These are phyloP conservation scores for Alces alces DNA, from an alignment of 2,113 vertebrate genomes.

Conservation along the genomic window DNA sequence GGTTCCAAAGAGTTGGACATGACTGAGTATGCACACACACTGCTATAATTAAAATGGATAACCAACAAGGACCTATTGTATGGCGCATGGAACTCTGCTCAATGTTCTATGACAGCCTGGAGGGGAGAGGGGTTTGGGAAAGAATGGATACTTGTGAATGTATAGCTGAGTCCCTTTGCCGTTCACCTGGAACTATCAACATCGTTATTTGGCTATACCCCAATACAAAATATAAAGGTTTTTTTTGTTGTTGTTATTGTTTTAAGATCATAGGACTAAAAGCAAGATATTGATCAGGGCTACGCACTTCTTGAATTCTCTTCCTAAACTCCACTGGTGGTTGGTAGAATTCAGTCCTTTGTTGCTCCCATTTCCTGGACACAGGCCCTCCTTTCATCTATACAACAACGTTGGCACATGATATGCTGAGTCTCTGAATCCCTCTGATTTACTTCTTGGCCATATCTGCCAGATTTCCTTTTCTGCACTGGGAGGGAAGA, in stretches of 20 bases:
- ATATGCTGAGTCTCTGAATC: not conserved
- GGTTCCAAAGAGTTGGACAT: not conserved
- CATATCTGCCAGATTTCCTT: not conserved
- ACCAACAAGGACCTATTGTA: not conserved
- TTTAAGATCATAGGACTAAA: not conserved
- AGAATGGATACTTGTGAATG: not conserved
- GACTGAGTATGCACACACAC: not conserved
- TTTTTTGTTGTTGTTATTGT: not conserved
- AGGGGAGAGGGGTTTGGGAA: not conserved
- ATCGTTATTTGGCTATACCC: not conserved
- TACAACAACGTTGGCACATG: accelerated
- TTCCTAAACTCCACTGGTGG: not conserved
- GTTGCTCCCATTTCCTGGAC: not conserved
- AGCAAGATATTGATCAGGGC: not conserved
- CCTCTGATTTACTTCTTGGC: not conserved
- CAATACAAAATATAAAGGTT: not conserved
- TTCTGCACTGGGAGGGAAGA: not conserved
- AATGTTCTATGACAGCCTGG: not conserved
- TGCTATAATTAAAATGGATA: not conserved
- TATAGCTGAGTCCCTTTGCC: not conserved
- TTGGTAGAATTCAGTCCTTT: not conserved
- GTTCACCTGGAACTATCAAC: not conserved
- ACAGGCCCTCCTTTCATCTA: not conserved
- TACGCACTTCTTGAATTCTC: not conserved
- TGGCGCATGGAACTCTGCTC: not conserved